Conservation (phyloP, 2,888 invertebrate genomes). For the Drosophila anomalipes region DNA sequence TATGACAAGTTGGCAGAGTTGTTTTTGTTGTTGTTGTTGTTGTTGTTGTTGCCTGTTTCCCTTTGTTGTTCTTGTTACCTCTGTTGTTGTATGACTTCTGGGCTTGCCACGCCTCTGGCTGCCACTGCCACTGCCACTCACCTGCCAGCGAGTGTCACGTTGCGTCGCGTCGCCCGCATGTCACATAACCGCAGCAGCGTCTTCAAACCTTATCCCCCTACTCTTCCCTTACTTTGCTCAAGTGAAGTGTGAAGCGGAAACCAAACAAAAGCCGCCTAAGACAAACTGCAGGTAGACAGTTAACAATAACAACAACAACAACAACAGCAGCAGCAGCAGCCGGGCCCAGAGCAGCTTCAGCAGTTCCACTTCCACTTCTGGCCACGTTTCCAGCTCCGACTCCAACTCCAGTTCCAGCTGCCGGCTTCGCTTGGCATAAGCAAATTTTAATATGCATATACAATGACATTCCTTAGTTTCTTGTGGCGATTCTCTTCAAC, state of each 20-base stretch:
- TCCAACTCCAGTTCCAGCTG: constrained; percentile 18
- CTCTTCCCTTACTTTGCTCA: constrained; percentile 33
- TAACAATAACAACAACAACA: constrained; percentile 9
- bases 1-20: constrained; percentile 73
- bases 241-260: constrained; percentile 82
- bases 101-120: constrained; percentile 59
- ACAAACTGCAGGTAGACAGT: constrained; percentile 69
- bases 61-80: constrained; percentile 50
- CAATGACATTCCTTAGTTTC: constrained; percentile 53
- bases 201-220: constrained; percentile 1
- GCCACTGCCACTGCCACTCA: constrained; percentile 63
- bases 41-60: constrained; percentile 5
- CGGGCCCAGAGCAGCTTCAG: constrained; percentile 12
- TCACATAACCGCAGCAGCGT: constrained; percentile 75
- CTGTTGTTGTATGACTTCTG: constrained; percentile 76
- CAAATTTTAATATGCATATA: constrained; percentile 77
- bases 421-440: constrained; percentile 48
- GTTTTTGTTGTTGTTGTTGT: constrained; percentile 28
- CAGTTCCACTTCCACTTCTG: constrained; percentile 26
- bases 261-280: constrained; percentile 78
- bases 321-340: constrained; percentile 15
- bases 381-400: constrained; percentile 12
- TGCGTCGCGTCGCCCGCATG: constrained; percentile 70
- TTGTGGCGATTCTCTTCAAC: constrained; percentile 34
- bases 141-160: constrained; percentile 67